Conservation (phyloP, 2,888 invertebrate species). For the Epirrhoe tristata region DNA sequence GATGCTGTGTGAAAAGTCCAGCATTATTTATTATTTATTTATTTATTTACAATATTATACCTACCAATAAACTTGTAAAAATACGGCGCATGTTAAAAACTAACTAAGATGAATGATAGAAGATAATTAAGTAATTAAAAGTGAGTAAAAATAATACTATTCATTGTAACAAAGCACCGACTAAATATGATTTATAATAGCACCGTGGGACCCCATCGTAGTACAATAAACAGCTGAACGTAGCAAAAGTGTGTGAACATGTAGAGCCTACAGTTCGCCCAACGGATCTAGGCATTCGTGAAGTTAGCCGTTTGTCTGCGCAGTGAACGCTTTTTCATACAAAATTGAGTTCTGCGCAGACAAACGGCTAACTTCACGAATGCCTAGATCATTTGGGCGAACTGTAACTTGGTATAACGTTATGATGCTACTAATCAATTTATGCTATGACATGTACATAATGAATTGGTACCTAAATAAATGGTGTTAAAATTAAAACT, state of each 20-base stretch:
- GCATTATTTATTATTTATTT: too few relatives aligned
- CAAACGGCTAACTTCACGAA: too few relatives aligned
- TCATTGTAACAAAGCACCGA: constrained; percentile 13
- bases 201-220: constrained; percentile 30
- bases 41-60: background rate
- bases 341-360: too few relatives aligned
- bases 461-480: too few relatives aligned
- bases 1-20: too few relatives aligned
- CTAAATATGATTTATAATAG: constrained; percentile 18
- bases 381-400: too few relatives aligned
- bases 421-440: background rate
- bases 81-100: background rate
- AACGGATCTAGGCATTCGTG: too few relatives aligned
- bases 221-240: constrained; percentile 33
- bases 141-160: constrained; percentile 23
- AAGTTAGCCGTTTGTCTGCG: too few relatives aligned
- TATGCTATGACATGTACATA: background rate
- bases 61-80: background rate
- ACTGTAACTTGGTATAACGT: too few relatives aligned
- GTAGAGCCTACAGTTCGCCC: too few relatives aligned
- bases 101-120: constrained; percentile 2
- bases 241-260: constrained; percentile 40
- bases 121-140: constrained; percentile 14
- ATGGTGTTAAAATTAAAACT: too few relatives aligned
- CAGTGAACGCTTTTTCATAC: too few relatives aligned